These are phyloP conservation scores for Zonotrichia albicollis DNA, from an alignment of 2,797 vertebrate genomes.

Conservation along the genomic window DNA sequence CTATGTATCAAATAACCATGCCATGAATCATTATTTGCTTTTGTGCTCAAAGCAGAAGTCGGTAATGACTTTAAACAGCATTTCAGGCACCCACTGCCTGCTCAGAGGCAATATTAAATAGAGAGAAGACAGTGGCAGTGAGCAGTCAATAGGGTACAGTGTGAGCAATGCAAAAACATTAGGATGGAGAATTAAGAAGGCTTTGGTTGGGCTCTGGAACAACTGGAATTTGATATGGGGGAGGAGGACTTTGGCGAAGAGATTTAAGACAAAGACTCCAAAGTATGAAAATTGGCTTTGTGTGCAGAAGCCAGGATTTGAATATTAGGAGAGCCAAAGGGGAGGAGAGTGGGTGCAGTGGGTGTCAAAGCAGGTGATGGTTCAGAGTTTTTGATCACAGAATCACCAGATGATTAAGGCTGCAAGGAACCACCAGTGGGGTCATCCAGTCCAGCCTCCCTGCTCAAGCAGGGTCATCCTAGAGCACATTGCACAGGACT, in stretches of 20 bases:
- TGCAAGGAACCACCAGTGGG: not conserved
- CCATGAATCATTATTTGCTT: not conserved
- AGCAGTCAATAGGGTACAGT: not conserved
- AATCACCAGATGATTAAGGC: not conserved
- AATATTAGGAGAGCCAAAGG: not conserved
- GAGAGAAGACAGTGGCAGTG: not conserved
- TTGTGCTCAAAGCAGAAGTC: not conserved
- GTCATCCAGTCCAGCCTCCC: not conserved
- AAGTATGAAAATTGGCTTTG: not conserved
- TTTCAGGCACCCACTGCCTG: not conserved
- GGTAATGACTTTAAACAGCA: not conserved
- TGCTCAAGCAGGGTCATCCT: not conserved
- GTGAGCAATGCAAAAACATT: not conserved
- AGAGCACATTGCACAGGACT: not conserved
- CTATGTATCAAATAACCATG: not conserved
- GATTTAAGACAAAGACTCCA: not conserved
- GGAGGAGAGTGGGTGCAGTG: not conserved
- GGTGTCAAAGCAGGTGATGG: not conserved
- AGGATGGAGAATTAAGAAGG: not conserved
- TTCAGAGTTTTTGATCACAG: not conserved
- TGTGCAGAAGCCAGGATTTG: not conserved
- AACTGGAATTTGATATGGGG: not conserved
- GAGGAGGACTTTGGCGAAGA: not conserved
- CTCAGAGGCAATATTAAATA: not conserved
- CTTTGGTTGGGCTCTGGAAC: not conserved